Percentiles rank a stretch among this genome's conserved stretches.
Conservation (phyloP, 2,113 vertebrate genomes). For the Corythaeola cristata region DNA sequence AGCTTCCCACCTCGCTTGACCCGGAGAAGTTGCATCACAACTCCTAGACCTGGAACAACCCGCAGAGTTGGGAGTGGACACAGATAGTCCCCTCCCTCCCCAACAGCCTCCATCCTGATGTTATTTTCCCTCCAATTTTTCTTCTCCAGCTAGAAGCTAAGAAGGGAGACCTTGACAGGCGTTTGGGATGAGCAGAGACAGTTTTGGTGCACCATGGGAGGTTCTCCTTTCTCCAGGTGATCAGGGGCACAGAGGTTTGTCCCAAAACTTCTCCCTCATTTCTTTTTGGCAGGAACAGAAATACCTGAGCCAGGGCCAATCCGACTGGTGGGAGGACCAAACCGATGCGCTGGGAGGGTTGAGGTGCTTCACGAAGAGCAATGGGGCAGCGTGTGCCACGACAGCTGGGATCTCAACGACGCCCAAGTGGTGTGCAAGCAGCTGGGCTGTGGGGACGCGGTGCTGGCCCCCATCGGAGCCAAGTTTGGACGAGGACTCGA, state of each 20-base stretch:
- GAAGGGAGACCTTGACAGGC: background rate
- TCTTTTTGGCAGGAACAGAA: background rate
- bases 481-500: background rate
- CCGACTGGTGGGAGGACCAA: background rate
- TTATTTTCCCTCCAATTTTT: background rate
- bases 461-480: background rate
- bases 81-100: no score
- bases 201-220: background rate
- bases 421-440: constrained; percentile 87
- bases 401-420: constrained; percentile 25
- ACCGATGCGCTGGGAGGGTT: background rate
- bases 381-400: background rate
- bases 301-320: background rate
- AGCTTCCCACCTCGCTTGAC: background rate
- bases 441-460: constrained; percentile 80
- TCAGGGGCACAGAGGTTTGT: background rate
- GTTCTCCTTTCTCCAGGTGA: background rate
- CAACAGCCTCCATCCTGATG: background rate
- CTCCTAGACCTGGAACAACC: background rate
- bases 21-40: background rate
- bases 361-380: background rate
- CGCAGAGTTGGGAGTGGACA: background rate
- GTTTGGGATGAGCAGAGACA: background rate
- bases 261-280: background rate
- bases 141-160: background rate